Percentiles rank a stretch among this genome's conserved stretches.
Conservation (phyloP, 37 sponge, comb jelly and placozoan species). For the Aphrocallistes beatrix region DNA sequence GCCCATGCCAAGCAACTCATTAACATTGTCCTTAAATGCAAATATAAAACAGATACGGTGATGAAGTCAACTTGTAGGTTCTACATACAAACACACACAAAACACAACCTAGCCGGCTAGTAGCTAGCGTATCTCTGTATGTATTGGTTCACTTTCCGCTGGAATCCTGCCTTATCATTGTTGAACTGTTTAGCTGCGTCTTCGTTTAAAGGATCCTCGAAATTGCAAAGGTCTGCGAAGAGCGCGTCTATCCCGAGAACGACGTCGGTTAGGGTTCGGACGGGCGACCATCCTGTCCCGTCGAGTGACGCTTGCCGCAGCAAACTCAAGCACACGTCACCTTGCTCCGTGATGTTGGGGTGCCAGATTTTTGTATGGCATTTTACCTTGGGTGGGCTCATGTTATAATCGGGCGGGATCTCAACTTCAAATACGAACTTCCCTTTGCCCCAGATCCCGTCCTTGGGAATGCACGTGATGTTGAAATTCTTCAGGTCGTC, state of each 20-base stretch:
- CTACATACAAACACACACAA: neutral
- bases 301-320: conserved; percentile 52
- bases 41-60: conserved; percentile 9
- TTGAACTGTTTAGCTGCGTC: conserved; percentile 51
- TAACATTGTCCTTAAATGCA: neutral
- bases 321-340: conserved; percentile 23
- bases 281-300: conserved; percentile 65
- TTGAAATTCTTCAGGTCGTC: conserved; percentile 49
- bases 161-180: conserved; percentile 26
- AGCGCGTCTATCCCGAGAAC: conserved; percentile 59
- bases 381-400: conserved; percentile 54
- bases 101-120: neutral
- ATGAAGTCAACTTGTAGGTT: neutral
- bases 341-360: conserved; percentile 66
- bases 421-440: conserved; percentile 44
- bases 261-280: conserved; percentile 61
- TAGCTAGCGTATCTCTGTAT: conserved; percentile 28
- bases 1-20: neutral
- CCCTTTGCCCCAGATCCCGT: conserved; percentile 66
- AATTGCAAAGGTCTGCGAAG: conserved; percentile 56
- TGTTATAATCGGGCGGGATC: conserved; percentile 57
- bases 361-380: conserved; percentile 78
- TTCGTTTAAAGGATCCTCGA: conserved; percentile 65
- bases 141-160: conserved; percentile 42
- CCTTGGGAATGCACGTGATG: conserved; percentile 38